Evolutionary conservation across 2,888 invertebrate species (phyloP).

Genomic region (Glomeris marginata): DNA sequence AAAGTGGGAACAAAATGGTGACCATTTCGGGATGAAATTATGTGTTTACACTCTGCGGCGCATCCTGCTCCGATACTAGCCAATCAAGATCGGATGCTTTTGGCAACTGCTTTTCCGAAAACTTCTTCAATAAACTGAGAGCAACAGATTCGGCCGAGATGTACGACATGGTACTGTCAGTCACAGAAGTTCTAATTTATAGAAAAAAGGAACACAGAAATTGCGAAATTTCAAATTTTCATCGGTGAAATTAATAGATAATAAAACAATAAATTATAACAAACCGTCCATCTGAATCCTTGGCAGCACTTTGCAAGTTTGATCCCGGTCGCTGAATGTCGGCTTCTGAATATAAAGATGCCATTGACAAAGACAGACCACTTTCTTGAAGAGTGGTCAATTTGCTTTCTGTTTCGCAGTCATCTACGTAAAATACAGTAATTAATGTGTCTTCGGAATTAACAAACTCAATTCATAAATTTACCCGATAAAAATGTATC

Average conservation of each 20-base stretch:
- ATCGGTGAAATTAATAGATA: neutral
- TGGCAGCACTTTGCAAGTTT: no score
- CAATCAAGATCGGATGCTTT: slow-evolving; percentile 62
- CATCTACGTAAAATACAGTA: slow-evolving; percentile 7
- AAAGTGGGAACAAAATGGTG: slow-evolving; percentile 1
- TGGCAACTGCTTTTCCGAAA: slow-evolving; percentile 58
- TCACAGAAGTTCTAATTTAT: slow-evolving; percentile 15
- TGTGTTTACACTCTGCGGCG: slow-evolving; percentile 44
- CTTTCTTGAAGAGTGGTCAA: slow-evolving; percentile 12
- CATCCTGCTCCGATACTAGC: slow-evolving; percentile 62
- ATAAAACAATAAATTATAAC: neutral
- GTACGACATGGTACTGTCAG: slow-evolving; percentile 16
- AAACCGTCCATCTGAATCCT: no score
- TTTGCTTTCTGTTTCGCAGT: slow-evolving; percentile 12
- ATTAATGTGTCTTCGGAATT: no score
- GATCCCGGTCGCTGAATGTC: slow-evolving; percentile 26
- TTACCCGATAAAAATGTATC: no score
- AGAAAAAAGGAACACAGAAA: neutral
- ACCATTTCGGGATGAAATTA: neutral
- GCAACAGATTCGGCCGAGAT: slow-evolving; percentile 63
- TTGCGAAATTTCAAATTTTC: slow-evolving; percentile 1
- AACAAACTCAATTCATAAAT: no score
- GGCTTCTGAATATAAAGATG: slow-evolving; percentile 44
- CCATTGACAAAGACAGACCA: slow-evolving; percentile 46
- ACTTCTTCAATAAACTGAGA: slow-evolving; percentile 54